Conservation (phyloP, 2,888 invertebrate genomes). For the Eremobia ochroleuca region DNA sequence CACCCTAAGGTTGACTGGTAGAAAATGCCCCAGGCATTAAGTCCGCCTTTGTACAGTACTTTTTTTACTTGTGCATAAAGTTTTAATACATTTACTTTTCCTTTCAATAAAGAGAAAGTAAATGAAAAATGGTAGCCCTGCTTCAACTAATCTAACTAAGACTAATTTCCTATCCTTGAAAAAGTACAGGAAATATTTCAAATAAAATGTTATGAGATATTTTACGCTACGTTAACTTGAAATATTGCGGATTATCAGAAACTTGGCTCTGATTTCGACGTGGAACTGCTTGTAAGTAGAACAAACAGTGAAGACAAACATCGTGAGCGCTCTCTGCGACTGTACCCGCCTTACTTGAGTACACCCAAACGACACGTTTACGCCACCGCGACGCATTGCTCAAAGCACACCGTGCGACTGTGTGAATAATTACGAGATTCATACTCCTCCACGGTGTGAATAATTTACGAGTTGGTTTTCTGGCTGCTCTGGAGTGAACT, state of each 20-base stretch:
- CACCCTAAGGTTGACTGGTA: too few relatives aligned
- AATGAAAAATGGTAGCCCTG: slow-evolving; percentile 27
- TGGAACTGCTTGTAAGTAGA: slow-evolving; percentile 13
- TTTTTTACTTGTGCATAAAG: too few relatives aligned
- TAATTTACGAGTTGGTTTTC: slow-evolving; percentile 46
- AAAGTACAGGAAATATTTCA: slow-evolving; percentile 47
- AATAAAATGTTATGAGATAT: slow-evolving; percentile 27
- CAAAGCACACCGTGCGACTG: slow-evolving; percentile 35
- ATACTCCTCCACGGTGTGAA: slow-evolving; percentile 40
- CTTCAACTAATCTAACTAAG: slow-evolving; percentile 47
- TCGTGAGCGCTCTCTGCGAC: slow-evolving; percentile 21
- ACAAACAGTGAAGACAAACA: slow-evolving; percentile 27
- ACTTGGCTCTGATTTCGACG: slow-evolving; percentile 7
- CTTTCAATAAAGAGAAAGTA: slow-evolving; percentile 22
- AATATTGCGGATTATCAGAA: slow-evolving; percentile 19
- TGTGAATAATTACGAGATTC: slow-evolving; percentile 64
- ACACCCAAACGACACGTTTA: slow-evolving; percentile 53
- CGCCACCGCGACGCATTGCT: slow-evolving; percentile 45
- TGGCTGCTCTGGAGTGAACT: slow-evolving; percentile 30
- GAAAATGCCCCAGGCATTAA: too few relatives aligned
- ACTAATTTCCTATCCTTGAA: slow-evolving; percentile 52
- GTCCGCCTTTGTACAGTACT: too few relatives aligned
- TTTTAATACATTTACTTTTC: too few relatives aligned
- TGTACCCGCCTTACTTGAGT: slow-evolving; percentile 30
- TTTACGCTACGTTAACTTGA: slow-evolving; percentile 23